Conservation (phyloP, 2,888 invertebrate genomes). For the Muscina levida region DNA sequence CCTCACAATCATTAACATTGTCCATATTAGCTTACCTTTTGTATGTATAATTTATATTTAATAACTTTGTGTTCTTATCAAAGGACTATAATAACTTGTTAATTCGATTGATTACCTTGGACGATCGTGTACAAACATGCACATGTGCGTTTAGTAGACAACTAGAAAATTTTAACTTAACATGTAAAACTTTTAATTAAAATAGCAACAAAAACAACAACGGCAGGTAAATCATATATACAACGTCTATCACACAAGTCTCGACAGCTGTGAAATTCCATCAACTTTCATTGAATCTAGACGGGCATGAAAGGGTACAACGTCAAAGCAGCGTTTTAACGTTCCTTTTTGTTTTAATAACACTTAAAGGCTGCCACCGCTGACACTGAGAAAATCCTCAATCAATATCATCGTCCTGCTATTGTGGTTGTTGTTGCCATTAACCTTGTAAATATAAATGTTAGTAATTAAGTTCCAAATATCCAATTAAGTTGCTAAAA, state of each 20-base stretch:
- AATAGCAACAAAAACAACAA: neutral
- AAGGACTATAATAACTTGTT: neutral
- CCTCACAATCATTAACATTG: no score
- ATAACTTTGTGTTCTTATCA: no score
- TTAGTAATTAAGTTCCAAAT: slow-evolving; percentile 41
- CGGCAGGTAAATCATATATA: slow-evolving; percentile 5
- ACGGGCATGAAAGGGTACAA: neutral
- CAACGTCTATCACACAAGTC: slow-evolving; percentile 20
- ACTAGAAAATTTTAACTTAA: neutral
- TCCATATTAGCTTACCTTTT: no score
- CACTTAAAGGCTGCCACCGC: neutral
- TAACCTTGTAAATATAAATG: slow-evolving; percentile 45
- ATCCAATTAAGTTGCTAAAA: slow-evolving; percentile 37
- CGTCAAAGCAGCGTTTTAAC: no score
- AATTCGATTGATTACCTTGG: slow-evolving; percentile 3
- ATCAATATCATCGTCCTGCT: neutral
- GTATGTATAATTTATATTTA: no score
- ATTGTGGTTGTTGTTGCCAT: no score
- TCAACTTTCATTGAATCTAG: slow-evolving; percentile 1
- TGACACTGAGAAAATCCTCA: no score
- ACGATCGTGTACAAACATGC: neutral
- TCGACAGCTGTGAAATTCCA: slow-evolving; percentile 5
- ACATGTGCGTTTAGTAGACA: neutral
- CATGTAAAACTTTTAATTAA: slow-evolving; percentile 6
- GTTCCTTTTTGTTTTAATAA: neutral